Evolutionary conservation across 2,888 invertebrate genomes (phyloP).

Genomic region (Patella ulyssiponensis): DNA sequence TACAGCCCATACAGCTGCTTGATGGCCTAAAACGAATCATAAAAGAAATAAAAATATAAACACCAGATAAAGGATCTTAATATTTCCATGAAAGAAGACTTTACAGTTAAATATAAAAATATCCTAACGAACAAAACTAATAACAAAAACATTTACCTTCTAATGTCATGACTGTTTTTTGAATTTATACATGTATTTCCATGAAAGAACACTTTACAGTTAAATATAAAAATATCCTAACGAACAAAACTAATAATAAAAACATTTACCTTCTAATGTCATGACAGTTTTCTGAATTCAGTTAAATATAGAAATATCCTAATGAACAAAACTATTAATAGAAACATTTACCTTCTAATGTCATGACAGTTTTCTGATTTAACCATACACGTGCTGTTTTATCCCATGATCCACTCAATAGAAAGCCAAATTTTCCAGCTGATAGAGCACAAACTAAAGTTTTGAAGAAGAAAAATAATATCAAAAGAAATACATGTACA

Average conservation of each 20-base stretch:
- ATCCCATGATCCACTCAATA: slow-evolving; percentile 95
- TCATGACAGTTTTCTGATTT: slow-evolving; percentile 75
- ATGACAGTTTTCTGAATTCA: slow-evolving; percentile 74
- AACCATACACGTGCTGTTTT: slow-evolving; percentile 88
- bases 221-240: not conserved
- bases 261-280: slow-evolving; percentile 72
- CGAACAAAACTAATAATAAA: not conserved
- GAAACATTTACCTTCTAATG: slow-evolving; percentile 69
- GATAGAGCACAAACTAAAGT: slow-evolving; percentile 74
- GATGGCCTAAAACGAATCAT: slow-evolving; percentile 70
- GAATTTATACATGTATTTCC: slow-evolving; percentile 54
- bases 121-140: not conserved
- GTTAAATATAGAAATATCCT: not conserved
- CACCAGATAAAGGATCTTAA: not conserved
- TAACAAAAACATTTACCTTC: slow-evolving; percentile 54
- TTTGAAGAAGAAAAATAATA: not conserved
- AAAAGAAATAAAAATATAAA: slow-evolving; percentile 6
- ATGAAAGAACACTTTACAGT: not conserved
- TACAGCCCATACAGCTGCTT: slow-evolving; percentile 88
- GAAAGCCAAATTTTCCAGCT: slow-evolving; percentile 74
- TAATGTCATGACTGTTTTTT: slow-evolving; percentile 75
- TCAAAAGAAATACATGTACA: slow-evolving; percentile 11
- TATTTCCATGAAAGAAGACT: not conserved
- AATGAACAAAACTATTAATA: not conserved
- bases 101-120: not conserved